Conservation (phyloP, 2,797 vertebrate genomes). For the Bufotes viridis region DNA sequence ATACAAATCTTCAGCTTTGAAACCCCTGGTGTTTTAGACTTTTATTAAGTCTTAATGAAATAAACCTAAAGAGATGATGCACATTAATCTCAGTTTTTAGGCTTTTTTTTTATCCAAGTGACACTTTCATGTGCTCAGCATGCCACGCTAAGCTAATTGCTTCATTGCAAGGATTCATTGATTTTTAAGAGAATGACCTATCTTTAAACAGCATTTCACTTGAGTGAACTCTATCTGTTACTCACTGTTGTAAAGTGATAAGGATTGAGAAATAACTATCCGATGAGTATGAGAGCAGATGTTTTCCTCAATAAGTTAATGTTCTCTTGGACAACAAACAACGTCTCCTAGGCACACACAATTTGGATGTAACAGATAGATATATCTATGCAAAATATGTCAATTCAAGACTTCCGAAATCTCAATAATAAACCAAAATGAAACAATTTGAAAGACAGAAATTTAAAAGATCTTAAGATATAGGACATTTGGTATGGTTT, state of each 20-base stretch:
- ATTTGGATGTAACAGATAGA: constrained; percentile 14
- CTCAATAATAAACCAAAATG: neutral
- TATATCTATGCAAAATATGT: constrained; percentile 13
- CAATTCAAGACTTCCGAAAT: neutral
- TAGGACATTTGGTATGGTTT: neutral
- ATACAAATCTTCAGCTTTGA: neutral
- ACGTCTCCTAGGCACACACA: neutral
- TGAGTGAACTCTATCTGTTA: constrained; percentile 48
- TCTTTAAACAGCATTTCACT: constrained; percentile 51
- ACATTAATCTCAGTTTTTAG: neutral
- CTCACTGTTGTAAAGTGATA: constrained; percentile 50
- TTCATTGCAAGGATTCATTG: constrained; percentile 41
- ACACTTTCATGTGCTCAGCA: constrained; percentile 22
- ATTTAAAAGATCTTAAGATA: neutral
- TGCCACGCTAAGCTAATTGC: constrained; percentile 45
- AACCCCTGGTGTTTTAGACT: neutral
- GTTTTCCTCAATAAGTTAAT: constrained; percentile 50
- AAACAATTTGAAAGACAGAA: neutral
- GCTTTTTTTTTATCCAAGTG: neutral
- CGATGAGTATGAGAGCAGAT: constrained; percentile 38
- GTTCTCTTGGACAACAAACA: constrained; percentile 44
- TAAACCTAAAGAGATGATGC: neutral
- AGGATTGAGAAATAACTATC: constrained; percentile 50
- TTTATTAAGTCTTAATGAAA: neutral
- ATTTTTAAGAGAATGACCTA: constrained; percentile 52